Base-by-base conservation (phyloP, 1,140 invertebrate genomes). In the Pogonognathellus flavescens region DNA sequence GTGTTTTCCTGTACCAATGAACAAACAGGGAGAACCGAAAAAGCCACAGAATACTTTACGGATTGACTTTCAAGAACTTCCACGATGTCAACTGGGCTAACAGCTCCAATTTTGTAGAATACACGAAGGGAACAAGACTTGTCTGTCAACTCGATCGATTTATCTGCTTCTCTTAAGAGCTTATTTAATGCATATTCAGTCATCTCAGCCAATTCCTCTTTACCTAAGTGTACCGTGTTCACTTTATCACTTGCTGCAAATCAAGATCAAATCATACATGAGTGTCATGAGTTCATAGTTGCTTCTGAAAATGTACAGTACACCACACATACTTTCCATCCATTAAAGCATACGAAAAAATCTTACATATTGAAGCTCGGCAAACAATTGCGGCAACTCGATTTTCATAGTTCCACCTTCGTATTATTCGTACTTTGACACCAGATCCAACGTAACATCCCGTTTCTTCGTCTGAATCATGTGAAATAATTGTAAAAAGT, bases 321-420 rank as follows among this genome's bases (percentile, higher is more conserved):
- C n/a, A n/a, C n/a, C n/a, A n/a, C n/a, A n/a, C n/a, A n/a, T n/a
- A n/a, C n/a, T n/a, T n/a, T n/a, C n/a, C n/a, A n/a, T n/a, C n/a
- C n/a, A n/a, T n/a, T n/a, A n/a, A n/a, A n/a, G n/a, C n/a, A n/a
- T n/a, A n/a, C n/a, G n/a, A n/a, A n/a, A n/a, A 20, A 62, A 1
- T n/a, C 89, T 90, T 91, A 94, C 94, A 93, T 87, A 93, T 94
- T 60, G 94, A 94, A 59, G 96, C 93, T 89, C 95, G 94, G 90
- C 95, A 96, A 25, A 97, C 94, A 89, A 96, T 94, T 3, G 95
- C 95, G 14, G 95, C 94, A 85, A 96, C 95, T 88, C 95, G 95
- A 90, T 95, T 96, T 89, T 97, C 95, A 89, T 96, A 96, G 90
- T 96, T 96, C 94, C 95, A 96, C 62, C 95, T 93, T 84, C 95